Conservation (phyloP, 2,797 vertebrate genomes). For the Heliangelus exortis region DNA sequence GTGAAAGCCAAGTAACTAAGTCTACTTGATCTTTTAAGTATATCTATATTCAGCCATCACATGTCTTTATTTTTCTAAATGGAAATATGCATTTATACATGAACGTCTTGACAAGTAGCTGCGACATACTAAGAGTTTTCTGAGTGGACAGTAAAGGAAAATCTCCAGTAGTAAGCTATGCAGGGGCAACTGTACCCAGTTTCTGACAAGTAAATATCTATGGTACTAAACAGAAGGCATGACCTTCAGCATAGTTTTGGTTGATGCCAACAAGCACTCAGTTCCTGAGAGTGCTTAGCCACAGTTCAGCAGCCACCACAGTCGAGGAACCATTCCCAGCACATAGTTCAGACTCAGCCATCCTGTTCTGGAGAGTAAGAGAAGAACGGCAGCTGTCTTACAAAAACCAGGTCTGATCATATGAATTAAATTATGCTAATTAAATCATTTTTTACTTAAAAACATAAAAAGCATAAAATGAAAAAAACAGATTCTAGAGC, state of each 20-base stretch:
- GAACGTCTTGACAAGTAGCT: background rate
- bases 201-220: background rate
- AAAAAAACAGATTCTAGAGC: background rate
- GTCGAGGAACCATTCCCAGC: background rate
- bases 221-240: background rate
- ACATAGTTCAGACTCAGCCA: background rate
- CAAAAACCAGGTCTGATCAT: background rate
- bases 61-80: background rate
- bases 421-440: background rate
- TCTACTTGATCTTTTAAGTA: background rate
- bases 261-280: background rate
- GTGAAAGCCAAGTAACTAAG: background rate
- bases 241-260: background rate
- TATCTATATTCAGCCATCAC: background rate
- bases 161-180: background rate
- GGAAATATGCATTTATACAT: background rate
- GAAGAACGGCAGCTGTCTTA: rapidly evolving
- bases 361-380: background rate
- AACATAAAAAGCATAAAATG: background rate
- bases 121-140: background rate
- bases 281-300: background rate
- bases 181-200: background rate
- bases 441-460: background rate
- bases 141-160: background rate
- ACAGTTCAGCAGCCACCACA: background rate